Percentiles rank a stretch among this genome's conserved stretches.
Evolutionary conservation across 1,140 invertebrate genomes (phyloP).

Genomic region (Grapholita molesta): DNA sequence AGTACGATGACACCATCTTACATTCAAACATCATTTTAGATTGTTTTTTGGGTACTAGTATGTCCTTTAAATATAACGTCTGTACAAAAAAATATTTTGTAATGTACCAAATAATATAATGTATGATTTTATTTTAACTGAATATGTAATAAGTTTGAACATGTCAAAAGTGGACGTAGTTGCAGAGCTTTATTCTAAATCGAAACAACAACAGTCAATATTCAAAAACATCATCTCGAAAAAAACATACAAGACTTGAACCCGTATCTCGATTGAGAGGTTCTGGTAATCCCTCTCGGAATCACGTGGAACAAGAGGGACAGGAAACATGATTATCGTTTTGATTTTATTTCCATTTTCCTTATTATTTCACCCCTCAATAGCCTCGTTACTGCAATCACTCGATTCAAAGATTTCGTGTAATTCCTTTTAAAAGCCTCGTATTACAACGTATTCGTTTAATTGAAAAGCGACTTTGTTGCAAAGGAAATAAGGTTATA

Average conservation of each 20-base stretch:
- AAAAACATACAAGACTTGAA: neutral
- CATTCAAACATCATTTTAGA: too few species aligned
- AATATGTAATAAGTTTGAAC: too few species aligned
- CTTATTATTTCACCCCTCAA: conserved; percentile 16
- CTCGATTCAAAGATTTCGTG: neutral
- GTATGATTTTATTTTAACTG: too few species aligned
- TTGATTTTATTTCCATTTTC: conserved; percentile 11
- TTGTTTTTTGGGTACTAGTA: too few species aligned
- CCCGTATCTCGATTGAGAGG: neutral
- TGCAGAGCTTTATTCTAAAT: too few species aligned
- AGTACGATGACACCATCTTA: too few species aligned
- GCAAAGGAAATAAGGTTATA: neutral
- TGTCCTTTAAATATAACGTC: too few species aligned
- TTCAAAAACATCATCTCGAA: too few species aligned
- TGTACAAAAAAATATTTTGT: too few species aligned
- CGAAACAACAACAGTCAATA: too few species aligned
- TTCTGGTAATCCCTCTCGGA: neutral
- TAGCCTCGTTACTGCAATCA: conserved; percentile 12
- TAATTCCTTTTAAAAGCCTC: neutral
- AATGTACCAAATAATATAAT: too few species aligned
- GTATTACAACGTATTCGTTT: neutral
- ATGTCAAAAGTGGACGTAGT: too few species aligned
- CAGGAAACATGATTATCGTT: conserved; percentile 11
- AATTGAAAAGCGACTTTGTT: neutral
- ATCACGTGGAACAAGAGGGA: neutral